These are phyloP conservation scores for Frankliniella intonsa DNA, from an alignment of 2,888 invertebrate genomes.

Conservation along the genomic window DNA sequence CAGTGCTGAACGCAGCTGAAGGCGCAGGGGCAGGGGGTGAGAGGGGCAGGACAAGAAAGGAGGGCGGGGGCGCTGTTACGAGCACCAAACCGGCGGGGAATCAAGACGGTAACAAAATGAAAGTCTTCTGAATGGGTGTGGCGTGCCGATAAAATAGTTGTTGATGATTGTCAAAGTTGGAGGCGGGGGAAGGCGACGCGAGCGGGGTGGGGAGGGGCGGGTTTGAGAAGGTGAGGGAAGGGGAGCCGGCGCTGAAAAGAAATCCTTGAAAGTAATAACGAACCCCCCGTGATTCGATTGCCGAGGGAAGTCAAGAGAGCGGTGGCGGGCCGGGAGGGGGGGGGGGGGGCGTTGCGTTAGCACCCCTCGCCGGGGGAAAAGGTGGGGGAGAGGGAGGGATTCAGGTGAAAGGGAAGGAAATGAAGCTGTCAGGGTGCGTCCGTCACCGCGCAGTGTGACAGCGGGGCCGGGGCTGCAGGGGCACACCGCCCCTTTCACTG, in stretches of 20 bases:
- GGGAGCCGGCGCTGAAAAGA: not conserved
- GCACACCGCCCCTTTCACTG: not conserved
- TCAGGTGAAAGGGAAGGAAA: conserved; percentile 25
- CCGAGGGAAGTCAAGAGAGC: not conserved
- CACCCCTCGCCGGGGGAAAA: not conserved
- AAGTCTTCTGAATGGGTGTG: too few species aligned
- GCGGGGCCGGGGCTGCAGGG: too few species aligned
- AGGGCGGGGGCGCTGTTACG: too few species aligned
- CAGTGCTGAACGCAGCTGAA: too few species aligned
- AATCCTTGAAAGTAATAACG: conserved; percentile 10
- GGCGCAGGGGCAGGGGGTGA: too few species aligned
- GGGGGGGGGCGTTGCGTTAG: not conserved
- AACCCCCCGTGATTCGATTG: not conserved
- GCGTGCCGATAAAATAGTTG: too few species aligned
- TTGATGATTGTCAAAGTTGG: too few species aligned
- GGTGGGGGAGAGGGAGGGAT: not conserved
- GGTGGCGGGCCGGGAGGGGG: not conserved
- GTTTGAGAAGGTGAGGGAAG: not conserved
- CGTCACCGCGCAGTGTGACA: not conserved
- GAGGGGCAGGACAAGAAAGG: too few species aligned
- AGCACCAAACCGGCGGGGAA: too few species aligned
- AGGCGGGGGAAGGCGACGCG: too few species aligned
- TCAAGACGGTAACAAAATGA: too few species aligned
- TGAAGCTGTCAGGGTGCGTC: conserved; percentile 21
- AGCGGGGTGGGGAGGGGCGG: not conserved